Base-by-base conservation (phyloP, 92 coral and sea anemone genomes). In the Zoanthus sansibaricus region DNA sequence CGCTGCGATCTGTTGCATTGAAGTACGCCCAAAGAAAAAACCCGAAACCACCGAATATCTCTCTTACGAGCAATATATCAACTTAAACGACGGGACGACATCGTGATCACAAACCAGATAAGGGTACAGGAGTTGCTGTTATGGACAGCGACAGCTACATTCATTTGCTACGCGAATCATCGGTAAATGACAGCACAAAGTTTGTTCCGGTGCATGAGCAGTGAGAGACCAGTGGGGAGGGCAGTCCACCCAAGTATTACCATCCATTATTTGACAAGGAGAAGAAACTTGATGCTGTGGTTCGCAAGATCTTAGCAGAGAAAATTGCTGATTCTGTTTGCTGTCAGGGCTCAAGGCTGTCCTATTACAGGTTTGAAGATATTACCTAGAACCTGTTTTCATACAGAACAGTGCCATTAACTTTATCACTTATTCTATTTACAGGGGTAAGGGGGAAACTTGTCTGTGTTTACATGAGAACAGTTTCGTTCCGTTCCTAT, bases 191-290 rank as follows among this genome's bases (percentile, higher is more conserved):
- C 68, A 15, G 68, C 54, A 61, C 17, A 18, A 61, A 61, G 68
- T 61, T 61, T 18, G 68, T 61, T 12, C 11, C 59, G n/a, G 42
- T 33, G 42, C 1, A 30, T 33, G 33, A 76, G 67, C 46, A 12
- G 21, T 14, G 84, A 86, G 44, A 68, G 69, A 58, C 84, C 84
- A 6, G 75, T 49, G 18, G 15, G 76, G 31, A 59, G 66, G 45
- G 69, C 69, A 1, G 21, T 62, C 89, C 76, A 0, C 37, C 62
- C 3, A 76, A 61, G 45, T 44, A 86, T 59, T 86, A 76, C 42
- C 42, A 33, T 55, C 89, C 89, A 37, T 30, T 76, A 9, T 76
- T 86, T 32, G 55, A 64, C 37, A 86, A 64, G 61, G 83, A 86
- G 54, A 86, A 86, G 59, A 7, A 73, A 59, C 15, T 74, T 10